Evolutionary conservation across 2,113 vertebrate genomes (phyloP).

Genomic region (Sinocyclocheilus anophthalmus): DNA sequence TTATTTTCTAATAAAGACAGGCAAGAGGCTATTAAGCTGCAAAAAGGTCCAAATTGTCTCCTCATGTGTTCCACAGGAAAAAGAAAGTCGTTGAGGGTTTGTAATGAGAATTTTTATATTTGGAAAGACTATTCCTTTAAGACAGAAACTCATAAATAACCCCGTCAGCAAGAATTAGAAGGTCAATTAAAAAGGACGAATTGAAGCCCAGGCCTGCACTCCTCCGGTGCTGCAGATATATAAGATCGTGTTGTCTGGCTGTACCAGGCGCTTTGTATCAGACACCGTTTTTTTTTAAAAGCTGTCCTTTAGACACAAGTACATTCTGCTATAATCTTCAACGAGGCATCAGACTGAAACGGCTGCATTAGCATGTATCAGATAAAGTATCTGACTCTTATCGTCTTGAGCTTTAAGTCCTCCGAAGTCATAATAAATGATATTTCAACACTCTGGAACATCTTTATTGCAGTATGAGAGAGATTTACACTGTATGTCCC

Average conservation of each 20-base stretch:
- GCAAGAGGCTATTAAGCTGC: no score
- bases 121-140: not conserved
- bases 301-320: not conserved
- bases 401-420: not conserved
- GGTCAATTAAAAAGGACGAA: conserved; percentile 35
- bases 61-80: not conserved
- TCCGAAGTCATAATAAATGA: not conserved
- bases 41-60: no score
- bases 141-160: conserved; percentile 19
- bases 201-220: conserved; percentile 17
- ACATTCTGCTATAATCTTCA: not conserved
- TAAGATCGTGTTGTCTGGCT: not conserved
- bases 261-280: not conserved
- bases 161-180: conserved; percentile 27
- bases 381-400: conserved; percentile 18
- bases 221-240: conserved; percentile 27
- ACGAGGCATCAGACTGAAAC: not conserved
- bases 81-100: not conserved
- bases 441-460: not conserved
- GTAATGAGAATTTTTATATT: not conserved
- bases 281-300: not conserved
- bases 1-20: no score
- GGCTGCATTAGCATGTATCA: conserved; percentile 13
- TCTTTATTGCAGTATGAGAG: not conserved
- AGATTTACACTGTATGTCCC: not conserved